Conservation (phyloP, 2,797 vertebrate species). For the Anabacerthia variegaticeps region DNA sequence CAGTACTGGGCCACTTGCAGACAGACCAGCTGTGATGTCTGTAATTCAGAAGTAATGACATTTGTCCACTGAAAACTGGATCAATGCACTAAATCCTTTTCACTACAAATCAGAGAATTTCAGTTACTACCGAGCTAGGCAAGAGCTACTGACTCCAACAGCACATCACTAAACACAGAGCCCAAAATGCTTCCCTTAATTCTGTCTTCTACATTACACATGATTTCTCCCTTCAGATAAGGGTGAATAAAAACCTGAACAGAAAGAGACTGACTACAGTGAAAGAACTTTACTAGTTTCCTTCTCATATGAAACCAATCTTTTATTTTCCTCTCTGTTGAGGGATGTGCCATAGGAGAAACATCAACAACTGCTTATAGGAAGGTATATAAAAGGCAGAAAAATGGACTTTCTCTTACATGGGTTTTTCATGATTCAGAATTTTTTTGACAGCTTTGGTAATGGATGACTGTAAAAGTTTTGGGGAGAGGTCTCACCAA, state of each 20-base stretch:
- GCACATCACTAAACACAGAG: not conserved
- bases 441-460: not conserved
- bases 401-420: not conserved
- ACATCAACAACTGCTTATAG: not conserved
- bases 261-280: not conserved
- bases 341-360: not conserved
- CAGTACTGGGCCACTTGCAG: not conserved
- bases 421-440: not conserved
- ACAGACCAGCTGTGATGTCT: not conserved
- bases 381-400: not conserved
- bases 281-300: not conserved
- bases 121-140: not conserved
- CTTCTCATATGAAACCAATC: not conserved
- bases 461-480: not conserved
- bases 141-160: not conserved
- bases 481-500: not conserved
- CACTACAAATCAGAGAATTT: not conserved
- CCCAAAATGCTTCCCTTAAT: fast-evolving
- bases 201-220: not conserved
- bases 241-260: not conserved
- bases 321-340: not conserved
- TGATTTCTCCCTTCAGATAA: not conserved
- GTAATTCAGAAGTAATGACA: not conserved
- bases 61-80: not conserved
- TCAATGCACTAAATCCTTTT: not conserved